Conservation (phyloP, 2,888 invertebrate species). For the Cephalotes varians region DNA sequence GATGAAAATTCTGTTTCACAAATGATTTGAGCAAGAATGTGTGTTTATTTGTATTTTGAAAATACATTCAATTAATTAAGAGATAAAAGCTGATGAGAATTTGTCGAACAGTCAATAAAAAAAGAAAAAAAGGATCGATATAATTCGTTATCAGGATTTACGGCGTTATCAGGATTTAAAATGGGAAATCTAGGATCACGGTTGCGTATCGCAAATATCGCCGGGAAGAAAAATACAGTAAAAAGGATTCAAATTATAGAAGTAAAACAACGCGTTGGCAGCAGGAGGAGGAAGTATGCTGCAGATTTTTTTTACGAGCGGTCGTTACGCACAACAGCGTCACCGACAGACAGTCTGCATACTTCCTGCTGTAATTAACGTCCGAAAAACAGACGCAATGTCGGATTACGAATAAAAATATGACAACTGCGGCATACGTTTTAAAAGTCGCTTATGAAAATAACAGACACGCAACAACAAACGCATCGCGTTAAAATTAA, state of each 20-base stretch:
- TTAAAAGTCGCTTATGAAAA: constrained; percentile 43
- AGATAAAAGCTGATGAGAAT: background rate
- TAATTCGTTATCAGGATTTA: background rate
- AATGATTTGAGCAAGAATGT: constrained; percentile 23
- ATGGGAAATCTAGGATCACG: background rate
- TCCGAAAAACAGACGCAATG: constrained; percentile 41
- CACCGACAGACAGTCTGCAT: constrained; percentile 39
- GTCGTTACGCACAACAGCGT: constrained; percentile 52
- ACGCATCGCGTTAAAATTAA: constrained; percentile 43
- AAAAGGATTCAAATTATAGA: constrained; percentile 28
- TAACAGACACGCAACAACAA: constrained; percentile 49
- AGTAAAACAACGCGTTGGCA: constrained; percentile 24
- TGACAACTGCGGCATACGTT: constrained; percentile 39
- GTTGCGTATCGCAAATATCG: background rate
- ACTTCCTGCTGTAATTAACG: constrained; percentile 47
- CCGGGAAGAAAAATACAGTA: background rate
- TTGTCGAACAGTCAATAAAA: background rate
- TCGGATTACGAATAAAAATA: constrained; percentile 53
- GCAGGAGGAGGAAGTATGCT: constrained; percentile 20
- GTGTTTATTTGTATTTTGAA: background rate
- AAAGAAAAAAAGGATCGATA: background rate
- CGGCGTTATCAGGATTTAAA: too few species aligned
- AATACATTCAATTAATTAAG: constrained; percentile 2
- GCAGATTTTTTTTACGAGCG: constrained; percentile 42
- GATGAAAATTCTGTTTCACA: background rate